Evolutionary conservation across 2,888 invertebrate species (phyloP).

Genomic region (Chymomyza caudatula): DNA sequence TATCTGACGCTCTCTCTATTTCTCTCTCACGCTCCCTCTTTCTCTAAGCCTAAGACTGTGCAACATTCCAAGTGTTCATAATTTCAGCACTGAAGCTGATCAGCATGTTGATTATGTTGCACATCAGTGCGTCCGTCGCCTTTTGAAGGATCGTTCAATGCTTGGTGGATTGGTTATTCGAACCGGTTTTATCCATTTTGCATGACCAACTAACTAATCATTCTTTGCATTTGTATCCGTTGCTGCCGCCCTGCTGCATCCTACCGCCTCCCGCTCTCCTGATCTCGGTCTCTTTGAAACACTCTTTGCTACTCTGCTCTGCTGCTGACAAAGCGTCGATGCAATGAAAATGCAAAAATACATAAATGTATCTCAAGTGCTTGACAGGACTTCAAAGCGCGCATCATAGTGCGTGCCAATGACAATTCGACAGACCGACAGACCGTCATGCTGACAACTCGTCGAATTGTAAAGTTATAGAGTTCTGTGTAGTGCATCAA

Average conservation of each 20-base stretch:
- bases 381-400: conserved; percentile 72
- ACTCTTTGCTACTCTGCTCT: neutral
- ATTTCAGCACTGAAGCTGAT: neutral
- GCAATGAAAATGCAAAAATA: conserved; percentile 72
- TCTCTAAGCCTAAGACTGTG: conserved; percentile 8
- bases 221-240: conserved; percentile 56
- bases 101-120: conserved; percentile 56
- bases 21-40: neutral
- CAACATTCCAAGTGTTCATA: conserved; percentile 52
- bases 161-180: neutral
- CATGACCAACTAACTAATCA: conserved; percentile 70
- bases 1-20: conserved; percentile 2
- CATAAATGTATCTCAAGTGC: conserved; percentile 73
- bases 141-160: conserved; percentile 44
- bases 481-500: neutral
- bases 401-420: conserved; percentile 68
- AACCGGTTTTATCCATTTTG: conserved; percentile 67
- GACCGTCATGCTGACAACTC: neutral
- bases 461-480: neutral
- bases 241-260: neutral
- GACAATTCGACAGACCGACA: conserved; percentile 14
- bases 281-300: neutral
- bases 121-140: neutral
- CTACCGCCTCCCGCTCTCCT: neutral
- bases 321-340: conserved; percentile 22